Evolutionary conservation across 2,113 vertebrate genomes (phyloP), one percentile per base, ranked within the genome.

Genomic region (Furnarius figulus): DNA sequence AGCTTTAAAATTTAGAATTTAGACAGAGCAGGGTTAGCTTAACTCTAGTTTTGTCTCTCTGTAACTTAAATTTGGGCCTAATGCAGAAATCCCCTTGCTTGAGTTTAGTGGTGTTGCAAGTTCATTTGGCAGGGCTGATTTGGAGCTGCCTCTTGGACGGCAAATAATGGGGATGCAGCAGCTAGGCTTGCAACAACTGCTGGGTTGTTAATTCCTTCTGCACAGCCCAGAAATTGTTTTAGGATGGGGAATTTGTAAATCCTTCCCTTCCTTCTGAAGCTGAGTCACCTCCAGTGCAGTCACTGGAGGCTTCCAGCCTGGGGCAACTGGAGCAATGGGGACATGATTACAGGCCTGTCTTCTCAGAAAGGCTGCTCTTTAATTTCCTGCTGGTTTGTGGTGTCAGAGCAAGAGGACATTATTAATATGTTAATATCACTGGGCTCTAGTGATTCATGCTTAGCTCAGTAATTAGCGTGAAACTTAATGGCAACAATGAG

Each of bases 241-340:
- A 37, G 30, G 42, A 20, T 12, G 24, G 35, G 65, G 6, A 42
- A 42, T 42, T 42, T 42, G 12, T 42, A 42, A 42, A 42, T 80
- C 52, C 20, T 61, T 52, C 39, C 21, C 24, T 53, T 82, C 31
- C 39, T 39, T 89, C 33, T 74, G 46, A 74, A 82, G 55, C 65
- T 70, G n/a, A 0, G 0, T 61, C 61, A 52, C 63, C 37, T 78
- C 0, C 1, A 14, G 33, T 59, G 50, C 59, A 59, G 44, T 19
- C 47, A 27, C 82, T 85, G 5, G 8, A 78, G 61, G 83, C 58
- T 92, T 63, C 76, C 55, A 37, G 46, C 61, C 61, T 0, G 1
- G 58, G 46, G 67, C 30, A 31, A n/a, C 33, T 71, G 76, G 52
- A 74, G 37, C 63, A 74, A 14, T 2, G 9, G 80, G 80, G 53